These are phyloP conservation scores for Diuraphis noxia DNA, from an alignment of 1,140 invertebrate species.

Conservation along the genomic window DNA sequence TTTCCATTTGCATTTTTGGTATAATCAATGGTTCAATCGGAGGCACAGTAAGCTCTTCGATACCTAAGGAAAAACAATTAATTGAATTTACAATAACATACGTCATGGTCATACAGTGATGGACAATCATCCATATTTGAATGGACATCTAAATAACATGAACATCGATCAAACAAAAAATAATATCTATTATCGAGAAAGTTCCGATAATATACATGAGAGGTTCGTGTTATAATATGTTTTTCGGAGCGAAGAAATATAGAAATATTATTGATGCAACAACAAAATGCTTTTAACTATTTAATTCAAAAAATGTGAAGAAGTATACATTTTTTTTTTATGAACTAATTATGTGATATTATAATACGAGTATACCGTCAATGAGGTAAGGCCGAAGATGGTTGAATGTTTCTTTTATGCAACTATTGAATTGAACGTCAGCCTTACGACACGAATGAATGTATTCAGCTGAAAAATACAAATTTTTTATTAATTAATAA, in stretches of 20 bases:
- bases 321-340: not conserved
- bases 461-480: constrained; percentile 70
- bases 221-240: not conserved
- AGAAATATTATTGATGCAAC: not conserved
- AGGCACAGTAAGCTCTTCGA: constrained; percentile 71
- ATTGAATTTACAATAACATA: not conserved
- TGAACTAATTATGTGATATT: not conserved
- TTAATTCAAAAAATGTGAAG: not conserved
- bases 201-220: not conserved
- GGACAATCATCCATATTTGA: too few relatives aligned
- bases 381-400: constrained; percentile 72
- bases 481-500: not conserved
- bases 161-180: not conserved
- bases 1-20: constrained; percentile 72
- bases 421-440: constrained; percentile 70
- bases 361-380: constrained; percentile 61
- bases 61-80: constrained; percentile 61
- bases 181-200: not conserved
- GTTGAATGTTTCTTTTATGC: constrained; percentile 71
- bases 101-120: too few relatives aligned
- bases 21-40: constrained; percentile 74
- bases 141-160: not conserved
- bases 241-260: not conserved
- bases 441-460: constrained; percentile 70
- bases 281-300: not conserved